Conservation (phyloP, 2,797 vertebrate species). For the Prunella strophiata region DNA sequence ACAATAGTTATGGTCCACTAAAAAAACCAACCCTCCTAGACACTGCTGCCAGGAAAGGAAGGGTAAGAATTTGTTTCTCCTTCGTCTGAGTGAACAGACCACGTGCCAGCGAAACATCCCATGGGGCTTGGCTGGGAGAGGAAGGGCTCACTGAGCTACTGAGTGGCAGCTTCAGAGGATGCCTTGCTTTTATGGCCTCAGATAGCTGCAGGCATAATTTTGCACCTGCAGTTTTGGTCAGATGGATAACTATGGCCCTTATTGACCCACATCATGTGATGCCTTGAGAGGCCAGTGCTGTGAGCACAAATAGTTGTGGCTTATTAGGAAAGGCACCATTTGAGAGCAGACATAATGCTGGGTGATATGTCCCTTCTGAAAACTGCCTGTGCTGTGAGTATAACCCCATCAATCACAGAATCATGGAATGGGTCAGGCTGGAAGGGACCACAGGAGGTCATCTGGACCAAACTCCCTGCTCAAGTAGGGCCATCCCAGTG, state of each 20-base stretch:
- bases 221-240: constrained; percentile 4
- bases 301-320: not conserved
- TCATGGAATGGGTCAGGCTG: not conserved
- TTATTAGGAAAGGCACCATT: not conserved
- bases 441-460: not conserved
- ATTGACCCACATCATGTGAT: not conserved
- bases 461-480: not conserved
- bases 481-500: not conserved
- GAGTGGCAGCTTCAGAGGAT: not conserved
- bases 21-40: not conserved
- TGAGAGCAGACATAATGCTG: not conserved
- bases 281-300: not conserved
- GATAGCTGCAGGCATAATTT: constrained; percentile 2
- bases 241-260: not conserved
- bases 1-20: not conserved
- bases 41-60: not conserved
- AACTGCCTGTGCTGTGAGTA: not conserved
- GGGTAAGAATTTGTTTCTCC: not conserved
- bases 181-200: constrained; percentile 17
- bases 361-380: not conserved
- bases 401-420: not conserved
- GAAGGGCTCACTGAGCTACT: not conserved
- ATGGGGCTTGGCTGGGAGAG: not conserved
- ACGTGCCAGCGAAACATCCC: accelerated
- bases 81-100: not conserved